Conservation (phyloP, 1,140 invertebrate species). For the Tetraneura akinire region DNA sequence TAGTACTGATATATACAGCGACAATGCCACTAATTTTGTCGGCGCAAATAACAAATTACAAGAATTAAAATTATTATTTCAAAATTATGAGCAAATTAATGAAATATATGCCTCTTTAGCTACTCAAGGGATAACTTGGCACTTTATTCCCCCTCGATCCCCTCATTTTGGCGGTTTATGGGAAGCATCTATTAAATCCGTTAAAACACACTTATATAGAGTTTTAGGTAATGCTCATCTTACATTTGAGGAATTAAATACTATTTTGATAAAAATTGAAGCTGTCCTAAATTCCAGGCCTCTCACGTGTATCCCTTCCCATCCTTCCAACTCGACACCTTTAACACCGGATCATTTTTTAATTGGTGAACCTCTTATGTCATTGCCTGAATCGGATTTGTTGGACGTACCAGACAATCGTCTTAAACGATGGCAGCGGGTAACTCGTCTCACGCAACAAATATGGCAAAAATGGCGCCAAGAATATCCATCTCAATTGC, state of each 20-base stretch:
- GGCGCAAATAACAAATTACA: not conserved
- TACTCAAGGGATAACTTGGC: not conserved
- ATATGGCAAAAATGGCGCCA: constrained; percentile 56
- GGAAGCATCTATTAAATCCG: constrained; percentile 58
- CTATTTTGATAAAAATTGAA: no score
- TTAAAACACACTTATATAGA: no score
- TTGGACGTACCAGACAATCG: constrained; percentile 51
- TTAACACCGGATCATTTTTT: constrained; percentile 57
- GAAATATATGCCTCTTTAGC: not conserved
- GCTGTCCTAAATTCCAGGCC: no score
- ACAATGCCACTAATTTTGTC: no score
- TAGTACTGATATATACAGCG: no score
- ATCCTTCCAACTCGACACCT: constrained; percentile 55
- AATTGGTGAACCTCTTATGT: constrained; percentile 50
- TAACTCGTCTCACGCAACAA: constrained; percentile 53
- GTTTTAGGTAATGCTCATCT: no score
- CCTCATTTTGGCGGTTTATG: constrained; percentile 55
- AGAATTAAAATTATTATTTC: not conserved
- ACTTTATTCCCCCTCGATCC: constrained; percentile 56
- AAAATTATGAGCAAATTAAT: not conserved
- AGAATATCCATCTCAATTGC: constrained; percentile 55
- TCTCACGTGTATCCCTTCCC: no score
- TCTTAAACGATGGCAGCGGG: constrained; percentile 51
- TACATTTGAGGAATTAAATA: no score
- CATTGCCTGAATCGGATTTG: constrained; percentile 43